Evolutionary conservation across 92 coral and sea anemone genomes (phyloP), one percentile per base, ranked within the genome.

Genomic region (Phenganax marumi): DNA sequence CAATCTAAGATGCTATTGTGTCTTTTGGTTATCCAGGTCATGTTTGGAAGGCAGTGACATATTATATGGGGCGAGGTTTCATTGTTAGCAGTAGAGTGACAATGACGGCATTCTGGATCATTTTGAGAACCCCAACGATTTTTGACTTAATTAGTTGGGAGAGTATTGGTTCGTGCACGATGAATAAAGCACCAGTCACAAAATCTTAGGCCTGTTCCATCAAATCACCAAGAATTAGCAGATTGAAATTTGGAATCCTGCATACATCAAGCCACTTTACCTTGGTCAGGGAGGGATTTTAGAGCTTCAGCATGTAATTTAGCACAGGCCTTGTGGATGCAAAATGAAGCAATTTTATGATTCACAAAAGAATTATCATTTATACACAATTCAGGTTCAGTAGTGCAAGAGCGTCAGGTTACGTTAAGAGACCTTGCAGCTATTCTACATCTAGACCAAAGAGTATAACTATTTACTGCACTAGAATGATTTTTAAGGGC

Each of bases 41-140:
- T 73, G 58, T 73, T 73, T 10, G 78, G 78, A 11, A 23, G 50
- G 19, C 78, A 73, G 18, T 73, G 76, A 46, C 76, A 70, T 25
- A 70, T 25, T 5, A 70, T 46, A 24, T 70, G 76, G 14, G 76
- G 76, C 0, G 50, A 60, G 5, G 78, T 73, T 73, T 73, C 78
- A 49, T 22, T 22, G 14, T 6, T 25, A 60, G 2, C 18, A 0
- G 24, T 21, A 21, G 39, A 10, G 12, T 52, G 63, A 22, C 80
- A 75, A 2, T 65, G 13, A 8, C 80, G 54, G 65, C 80, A 75
- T 2, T 7, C n/a, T 17, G 80, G 80, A 12, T 7, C 19, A 14
- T 60, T 10, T n/a, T n/a, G n/a, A n/a, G n/a, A n/a, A 0, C 47
- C 19, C 80, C 80, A 75, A 2, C 80, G 57, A 18, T 25, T 73